Base-by-base conservation (phyloP, 2,888 invertebrate species). In the Standfussiana lucernea region DNA sequence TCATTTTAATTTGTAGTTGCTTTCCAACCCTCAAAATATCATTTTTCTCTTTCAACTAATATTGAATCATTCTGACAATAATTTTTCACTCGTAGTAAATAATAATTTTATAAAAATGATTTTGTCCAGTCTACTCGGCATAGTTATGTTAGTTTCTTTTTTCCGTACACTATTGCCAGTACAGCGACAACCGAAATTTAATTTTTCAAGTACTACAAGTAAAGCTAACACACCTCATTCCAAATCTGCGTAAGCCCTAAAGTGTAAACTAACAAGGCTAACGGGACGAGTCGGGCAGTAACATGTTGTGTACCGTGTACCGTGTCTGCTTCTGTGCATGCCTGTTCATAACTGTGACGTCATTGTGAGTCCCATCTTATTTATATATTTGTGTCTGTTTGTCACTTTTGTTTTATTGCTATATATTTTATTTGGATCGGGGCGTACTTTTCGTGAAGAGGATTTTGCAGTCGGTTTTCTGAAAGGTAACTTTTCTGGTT, bases 241-340 rank as follows among this genome's bases (percentile, higher is more conserved):
- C 11, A 86, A 66, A 82, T 83, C 84, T 81, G 85, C 82, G 85
- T 42, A 40, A 59, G 77, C 35, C 77, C 73, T 47, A 50, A 61
- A 79, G 53, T 83, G 77, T 82, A n/a, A 80, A 94, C 91, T 93
- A 94, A 94, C 92, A 86, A 78, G 86, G 77, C 90, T 91, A 90
- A 90, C 84, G 93, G 93, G 92, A 89, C 89, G 79, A 86, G 84
- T 86, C 90, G 88, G 92, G 91, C 90, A 86, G 83, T 84, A 85
- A 84, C 87, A 89, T 90, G 90, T 91, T 89, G 86, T 90, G 91
- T 91, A 86, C 78, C 86, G 86, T 90, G 91, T 91, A 86, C 78
- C 86, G 77, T 90, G 95, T 95, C 93, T 93, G 95, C 94, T 95
- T 95, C 93, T 94, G 91, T 94, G 95, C 94, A 94, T 95, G 95